A percentile compares a stretch with the other conserved stretches of the same genome.
These are phyloP conservation scores for Zeus faber DNA, from an alignment of 2,113 vertebrate species.

Conservation along the genomic window DNA sequence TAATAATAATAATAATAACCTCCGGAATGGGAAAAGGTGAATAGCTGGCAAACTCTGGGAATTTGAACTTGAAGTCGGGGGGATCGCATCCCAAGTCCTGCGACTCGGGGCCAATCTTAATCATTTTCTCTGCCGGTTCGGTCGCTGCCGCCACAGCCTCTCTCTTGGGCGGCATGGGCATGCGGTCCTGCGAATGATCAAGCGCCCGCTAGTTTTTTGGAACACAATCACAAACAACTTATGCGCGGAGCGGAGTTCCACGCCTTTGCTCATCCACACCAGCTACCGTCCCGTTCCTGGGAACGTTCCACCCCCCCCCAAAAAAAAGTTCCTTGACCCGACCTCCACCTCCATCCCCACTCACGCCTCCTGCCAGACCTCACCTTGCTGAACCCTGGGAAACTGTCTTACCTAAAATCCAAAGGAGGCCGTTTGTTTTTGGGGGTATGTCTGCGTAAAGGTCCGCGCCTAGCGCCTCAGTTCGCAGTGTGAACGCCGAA, in stretches of 20 bases:
- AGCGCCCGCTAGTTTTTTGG: neutral
- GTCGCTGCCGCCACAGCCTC: constrained; percentile 26
- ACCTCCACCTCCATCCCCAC: constrained; percentile 15
- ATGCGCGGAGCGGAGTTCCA: too few relatives aligned
- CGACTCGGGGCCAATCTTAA: constrained; percentile 46
- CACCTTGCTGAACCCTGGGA: too few relatives aligned
- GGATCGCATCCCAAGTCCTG: constrained; percentile 47
- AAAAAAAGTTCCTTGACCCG: constrained; percentile 29
- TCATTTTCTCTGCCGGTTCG: constrained; percentile 54
- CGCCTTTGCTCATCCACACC: too few relatives aligned
- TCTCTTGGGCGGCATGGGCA: constrained; percentile 67
- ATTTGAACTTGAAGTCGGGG: constrained; percentile 12
- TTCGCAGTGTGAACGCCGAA: constrained; percentile 24
- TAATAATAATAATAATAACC: too few relatives aligned
- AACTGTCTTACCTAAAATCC: too few relatives aligned
- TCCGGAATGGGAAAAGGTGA: constrained; percentile 50
- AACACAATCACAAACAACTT: constrained; percentile 19
- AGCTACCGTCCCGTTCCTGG: too few relatives aligned
- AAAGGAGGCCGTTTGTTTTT: too few relatives aligned
- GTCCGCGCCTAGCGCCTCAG: constrained; percentile 45
- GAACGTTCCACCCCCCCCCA: too few relatives aligned
- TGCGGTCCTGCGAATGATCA: constrained; percentile 12
- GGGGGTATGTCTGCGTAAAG: neutral
- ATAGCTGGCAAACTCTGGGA: constrained; percentile 46
- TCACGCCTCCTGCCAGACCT: constrained; percentile 23